Evolutionary conservation across 2,113 vertebrate species (phyloP), one percentile per base, ranked within the genome.

Genomic region (Xenopus borealis): DNA sequence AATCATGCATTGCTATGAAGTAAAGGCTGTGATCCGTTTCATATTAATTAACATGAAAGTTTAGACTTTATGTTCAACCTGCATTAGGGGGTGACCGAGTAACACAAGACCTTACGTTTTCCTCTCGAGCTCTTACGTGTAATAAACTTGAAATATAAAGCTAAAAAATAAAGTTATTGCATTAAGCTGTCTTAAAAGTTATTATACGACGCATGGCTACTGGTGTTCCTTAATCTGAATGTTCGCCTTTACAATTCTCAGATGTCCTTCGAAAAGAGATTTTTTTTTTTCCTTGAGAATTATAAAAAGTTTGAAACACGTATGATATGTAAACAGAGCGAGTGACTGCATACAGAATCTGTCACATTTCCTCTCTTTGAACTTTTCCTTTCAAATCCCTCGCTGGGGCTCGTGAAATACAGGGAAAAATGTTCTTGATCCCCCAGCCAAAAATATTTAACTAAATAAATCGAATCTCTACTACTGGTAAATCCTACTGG

Each of bases 311-410:
- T 53, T 62, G 66, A 77, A 67, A 74, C 76, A 71, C n/a, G 23
- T 45, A 66, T 73, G 70, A 69, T 77, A 77, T 80, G 70, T 82
- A 80, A 82, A 77, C 81, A 79, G 76, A 73, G 61, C 73, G 47
- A 78, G 79, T 74, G 79, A 80, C 79, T 71, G 79, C 78, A 66
- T 77, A 80, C 57, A 53, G 53, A 79, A 68, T 50, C 72, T 71
- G 79, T 73, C 81, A 79, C 74, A 58, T 67, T 12, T 17, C 45
- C 40, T 14, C 7, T 17, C 81, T 82, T 82, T 82, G 79, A 82
- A 80, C 79, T 80, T 73, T 62, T 52, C 44, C 58, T 63, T 75
- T 72, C 33, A 66, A 64, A 57, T 79, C 70, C 62, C 66, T 64
- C 63, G 65, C 62, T 65, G 76, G 72, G 47, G 45, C 63, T 55